phyloP scores from a whole-genome alignment of 2,113 vertebrate genomes.

The Malurus alboscapulatus region DNA sequence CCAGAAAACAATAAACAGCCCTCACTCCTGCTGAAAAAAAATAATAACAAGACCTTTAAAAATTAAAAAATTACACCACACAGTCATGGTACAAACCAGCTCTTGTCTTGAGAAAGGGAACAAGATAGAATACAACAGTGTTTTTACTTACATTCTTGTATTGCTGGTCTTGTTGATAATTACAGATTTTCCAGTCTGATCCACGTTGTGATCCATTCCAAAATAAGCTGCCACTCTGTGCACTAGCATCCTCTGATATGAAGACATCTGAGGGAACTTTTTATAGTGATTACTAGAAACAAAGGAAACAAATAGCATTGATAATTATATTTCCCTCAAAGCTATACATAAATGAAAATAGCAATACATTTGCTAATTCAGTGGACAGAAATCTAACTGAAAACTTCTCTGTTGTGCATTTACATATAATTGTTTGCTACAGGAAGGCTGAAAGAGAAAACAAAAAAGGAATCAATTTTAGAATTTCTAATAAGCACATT shows the following conservation, averaged over 20 bases:
- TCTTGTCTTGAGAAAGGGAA: background rate
- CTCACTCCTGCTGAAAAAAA: background rate
- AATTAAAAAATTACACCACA: background rate
- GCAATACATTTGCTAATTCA: background rate
- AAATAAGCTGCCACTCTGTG: conserved; percentile 95
- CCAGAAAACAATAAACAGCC: background rate
- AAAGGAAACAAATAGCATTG: background rate
- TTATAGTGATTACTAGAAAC: conserved; percentile 85
- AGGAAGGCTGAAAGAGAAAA: background rate
- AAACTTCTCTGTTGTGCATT: background rate
- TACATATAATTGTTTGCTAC: background rate
- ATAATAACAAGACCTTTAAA: background rate
- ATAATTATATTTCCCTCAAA: conserved; percentile 1
- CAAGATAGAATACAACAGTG: background rate
- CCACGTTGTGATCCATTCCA: conserved; percentile 96
- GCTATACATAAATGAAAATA: background rate
- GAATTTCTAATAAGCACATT: background rate
- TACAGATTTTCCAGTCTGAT: conserved; percentile 94
- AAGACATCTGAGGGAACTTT: conserved; percentile 97
- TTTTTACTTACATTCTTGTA: conserved; percentile 89
- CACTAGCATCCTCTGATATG: conserved; percentile 95
- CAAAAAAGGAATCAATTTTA: background rate
- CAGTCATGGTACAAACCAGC: background rate
- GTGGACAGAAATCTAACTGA: background rate
- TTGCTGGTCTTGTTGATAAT: conserved; percentile 94